Evolutionary conservation across 1,140 invertebrate genomes (phyloP).

Genomic region (Oryzaephilus surinamensis): DNA sequence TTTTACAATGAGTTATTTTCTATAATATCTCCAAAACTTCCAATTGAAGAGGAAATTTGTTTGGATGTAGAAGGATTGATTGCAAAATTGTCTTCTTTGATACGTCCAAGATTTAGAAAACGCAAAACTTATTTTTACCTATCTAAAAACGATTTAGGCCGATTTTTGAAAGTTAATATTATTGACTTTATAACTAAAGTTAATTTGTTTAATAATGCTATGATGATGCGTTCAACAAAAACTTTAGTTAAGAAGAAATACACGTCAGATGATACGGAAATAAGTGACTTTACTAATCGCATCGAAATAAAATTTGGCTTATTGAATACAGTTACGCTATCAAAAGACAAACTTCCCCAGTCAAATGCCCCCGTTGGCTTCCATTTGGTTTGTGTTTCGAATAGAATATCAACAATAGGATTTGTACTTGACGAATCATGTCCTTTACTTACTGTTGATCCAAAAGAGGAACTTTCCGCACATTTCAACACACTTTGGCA

Average conservation of each 20-base stretch:
- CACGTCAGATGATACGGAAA: neutral
- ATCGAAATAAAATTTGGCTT: constrained; percentile 5
- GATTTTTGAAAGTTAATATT: constrained; percentile 18
- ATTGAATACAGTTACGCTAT: too few relatives aligned
- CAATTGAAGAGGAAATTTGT: constrained; percentile 15
- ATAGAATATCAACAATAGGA: constrained; percentile 15
- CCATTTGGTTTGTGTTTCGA: constrained; percentile 17
- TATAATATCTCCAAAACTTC: constrained; percentile 5
- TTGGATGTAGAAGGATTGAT: constrained; percentile 17
- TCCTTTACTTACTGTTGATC: constrained; percentile 17
- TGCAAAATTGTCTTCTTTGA: constrained; percentile 13
- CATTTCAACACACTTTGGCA: constrained; percentile 25
- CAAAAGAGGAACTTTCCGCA: constrained; percentile 16
- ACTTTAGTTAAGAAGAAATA: neutral
- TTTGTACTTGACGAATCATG: constrained; percentile 8
- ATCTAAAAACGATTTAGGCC: constrained; percentile 15
- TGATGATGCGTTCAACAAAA: constrained; percentile 8
- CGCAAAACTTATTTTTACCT: constrained; percentile 18
- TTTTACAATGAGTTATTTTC: constrained; percentile 25
- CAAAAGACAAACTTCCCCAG: too few relatives aligned
- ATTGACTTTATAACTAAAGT: constrained; percentile 12
- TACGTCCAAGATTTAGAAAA: constrained; percentile 12
- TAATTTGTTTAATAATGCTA: constrained; percentile 14
- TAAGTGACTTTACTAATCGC: constrained; percentile 8
- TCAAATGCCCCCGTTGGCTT: constrained; percentile 17